These are phyloP conservation scores for Aphidius gifuensis DNA, from an alignment of 1,140 invertebrate genomes.

Conservation along the genomic window DNA sequence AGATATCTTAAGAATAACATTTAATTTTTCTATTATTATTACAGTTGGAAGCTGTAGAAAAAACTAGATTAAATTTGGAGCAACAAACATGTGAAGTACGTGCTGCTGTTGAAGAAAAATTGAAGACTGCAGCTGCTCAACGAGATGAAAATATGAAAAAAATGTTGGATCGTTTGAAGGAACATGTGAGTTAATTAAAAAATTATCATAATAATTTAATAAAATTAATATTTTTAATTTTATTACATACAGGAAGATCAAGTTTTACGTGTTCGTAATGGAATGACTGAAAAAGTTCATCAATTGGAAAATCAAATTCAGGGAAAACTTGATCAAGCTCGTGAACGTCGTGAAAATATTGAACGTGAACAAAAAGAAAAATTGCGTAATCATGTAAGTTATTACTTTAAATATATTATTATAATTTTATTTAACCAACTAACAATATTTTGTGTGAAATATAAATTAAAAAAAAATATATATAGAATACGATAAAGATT, in stretches of 20 bases:
- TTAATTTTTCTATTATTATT: constrained; percentile 34
- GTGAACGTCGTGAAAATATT: constrained; percentile 64
- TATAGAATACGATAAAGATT: constrained; percentile 65
- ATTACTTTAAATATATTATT: not conserved
- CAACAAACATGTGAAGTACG: constrained; percentile 80
- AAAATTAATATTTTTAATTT: constrained; percentile 18
- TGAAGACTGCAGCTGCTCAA: constrained; percentile 77
- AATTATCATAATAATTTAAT: not conserved
- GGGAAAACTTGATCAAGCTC: constrained; percentile 69
- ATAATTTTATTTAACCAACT: constrained; percentile 1
- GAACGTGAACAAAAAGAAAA: constrained; percentile 74
- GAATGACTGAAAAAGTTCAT: constrained; percentile 63
- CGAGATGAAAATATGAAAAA: constrained; percentile 84
- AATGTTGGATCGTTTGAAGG: constrained; percentile 82
- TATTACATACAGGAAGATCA: constrained; percentile 64
- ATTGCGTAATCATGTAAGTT: constrained; percentile 72
- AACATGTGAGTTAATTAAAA: constrained; percentile 69
- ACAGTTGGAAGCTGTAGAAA: constrained; percentile 79
- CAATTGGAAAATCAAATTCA: constrained; percentile 68
- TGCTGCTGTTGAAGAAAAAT: constrained; percentile 78
- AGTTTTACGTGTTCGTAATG: constrained; percentile 64
- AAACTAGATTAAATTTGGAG: constrained; percentile 75
- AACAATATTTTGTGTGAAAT: not conserved
- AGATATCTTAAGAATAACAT: not conserved
- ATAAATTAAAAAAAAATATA: constrained; percentile 26